Base-by-base conservation (phyloP, 2,113 vertebrate genomes). In the Carassius carassius region DNA sequence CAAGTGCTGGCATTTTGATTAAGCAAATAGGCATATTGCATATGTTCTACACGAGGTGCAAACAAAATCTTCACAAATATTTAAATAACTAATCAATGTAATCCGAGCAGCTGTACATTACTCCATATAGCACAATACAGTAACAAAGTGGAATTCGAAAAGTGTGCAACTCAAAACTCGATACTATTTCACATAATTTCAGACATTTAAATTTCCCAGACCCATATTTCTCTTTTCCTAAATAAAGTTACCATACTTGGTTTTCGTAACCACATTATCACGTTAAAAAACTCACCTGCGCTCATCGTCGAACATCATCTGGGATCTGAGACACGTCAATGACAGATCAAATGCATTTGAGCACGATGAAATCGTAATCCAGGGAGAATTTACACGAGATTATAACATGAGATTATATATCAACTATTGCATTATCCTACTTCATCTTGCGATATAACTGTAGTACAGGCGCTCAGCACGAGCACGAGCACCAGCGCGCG, bases 301-400 rank as follows among this genome's bases (percentile, higher is more conserved):
- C 78, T 88, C 85, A 86, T 84, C 35, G 76, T 82, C 23, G 41
- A 74, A 58, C 82, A 82, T 86, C 63, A 47, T 82, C 51, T 67
- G 11, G 14, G 8, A 58, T 19, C 60, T 14, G 12, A 84, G 16
- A 25, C 7, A 62, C 13, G 21, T 41, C 70, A 69, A 21, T 47
- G 13, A 60, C 7, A 14, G 16, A 35, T 80, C 29, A 82, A 77
- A 65, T 35, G 41, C 69, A 13, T 75, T 56, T 72, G 29, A 51
- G 56, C 37, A 72, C 56, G 14, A 78, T 58, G 6, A 58, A 29
- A 58, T 41, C 23, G 63, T 41, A 70, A 79, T 58, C 62, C 29
- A 29, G 0, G 6, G 9, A 47, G 79, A 32, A 37, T 37, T 56
- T 49, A 23, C 17, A 41, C 25, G 5, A 37, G 47, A 69, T 54